These are phyloP conservation scores for Chaetodon trifasciatus DNA, from an alignment of 2,797 vertebrate genomes.

Conservation along the genomic window DNA sequence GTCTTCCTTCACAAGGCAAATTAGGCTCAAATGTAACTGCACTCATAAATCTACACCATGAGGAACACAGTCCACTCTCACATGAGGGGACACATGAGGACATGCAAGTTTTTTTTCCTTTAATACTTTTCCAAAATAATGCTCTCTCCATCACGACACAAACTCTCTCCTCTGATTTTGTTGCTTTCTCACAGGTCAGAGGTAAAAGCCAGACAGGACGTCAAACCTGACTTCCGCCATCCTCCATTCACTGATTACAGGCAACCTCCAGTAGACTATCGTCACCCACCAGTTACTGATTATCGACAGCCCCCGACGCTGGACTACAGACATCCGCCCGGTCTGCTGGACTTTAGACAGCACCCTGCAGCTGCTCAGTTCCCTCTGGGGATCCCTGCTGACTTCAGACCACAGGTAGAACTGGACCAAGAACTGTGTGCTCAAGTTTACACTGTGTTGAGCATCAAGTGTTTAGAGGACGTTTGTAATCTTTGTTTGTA, in stretches of 20 bases:
- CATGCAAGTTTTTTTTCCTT: not conserved
- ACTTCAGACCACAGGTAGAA: constrained; percentile 90
- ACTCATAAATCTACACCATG: not conserved
- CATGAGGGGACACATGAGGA: not conserved
- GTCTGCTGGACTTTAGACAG: constrained; percentile 95
- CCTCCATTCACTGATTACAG: constrained; percentile 98
- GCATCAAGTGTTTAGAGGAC: not conserved
- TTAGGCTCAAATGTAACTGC: constrained; percentile 14
- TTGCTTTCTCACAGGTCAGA: constrained; percentile 90
- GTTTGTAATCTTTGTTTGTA: constrained; percentile 7
- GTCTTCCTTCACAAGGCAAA: not conserved
- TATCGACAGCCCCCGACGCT: constrained; percentile 95
- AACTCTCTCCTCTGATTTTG: constrained; percentile 21
- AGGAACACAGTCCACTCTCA: not conserved
- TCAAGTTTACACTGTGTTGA: not conserved
- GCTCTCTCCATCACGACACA: not conserved
- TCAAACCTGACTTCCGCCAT: constrained; percentile 98
- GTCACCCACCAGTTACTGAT: constrained; percentile 94
- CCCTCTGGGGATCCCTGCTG: constrained; percentile 86
- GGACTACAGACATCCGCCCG: constrained; percentile 95
- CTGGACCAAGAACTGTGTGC: constrained; percentile 7
- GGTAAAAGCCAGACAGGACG: constrained; percentile 99
- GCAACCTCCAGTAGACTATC: constrained; percentile 94
- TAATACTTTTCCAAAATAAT: not conserved
- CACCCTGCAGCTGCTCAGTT: constrained; percentile 93